Conservation (phyloP, 2,113 vertebrate genomes). For the Theristicus caerulescens region DNA sequence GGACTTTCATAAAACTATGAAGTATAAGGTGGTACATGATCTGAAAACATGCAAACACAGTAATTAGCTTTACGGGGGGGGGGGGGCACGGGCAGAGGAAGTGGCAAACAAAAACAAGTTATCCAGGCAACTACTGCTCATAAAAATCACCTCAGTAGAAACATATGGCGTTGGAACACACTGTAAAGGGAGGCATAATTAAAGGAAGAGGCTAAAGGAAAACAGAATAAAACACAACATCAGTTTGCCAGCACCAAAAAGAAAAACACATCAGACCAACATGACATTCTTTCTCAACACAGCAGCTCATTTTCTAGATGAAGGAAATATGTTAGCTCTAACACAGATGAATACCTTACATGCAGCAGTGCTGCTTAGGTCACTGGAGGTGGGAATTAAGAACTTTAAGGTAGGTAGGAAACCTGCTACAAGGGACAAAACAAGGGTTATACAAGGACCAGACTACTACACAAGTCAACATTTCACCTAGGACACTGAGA, state of each 20-base stretch:
- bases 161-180: not conserved
- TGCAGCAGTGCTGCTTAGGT: not conserved
- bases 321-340: not conserved
- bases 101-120: not conserved
- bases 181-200: not conserved
- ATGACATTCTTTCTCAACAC: not conserved
- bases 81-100: not conserved
- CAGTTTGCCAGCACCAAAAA: not conserved
- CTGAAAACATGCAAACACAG: not conserved
- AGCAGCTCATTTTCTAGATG: not conserved
- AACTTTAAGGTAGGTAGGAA: not conserved
- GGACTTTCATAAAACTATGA: not conserved
- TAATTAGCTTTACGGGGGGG: not conserved
- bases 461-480: not conserved
- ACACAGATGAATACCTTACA: not conserved
- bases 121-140: not conserved
- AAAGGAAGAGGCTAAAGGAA: not conserved
- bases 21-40: not conserved
- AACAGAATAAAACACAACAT: not conserved
- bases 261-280: not conserved
- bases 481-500: not conserved
- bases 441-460: not conserved
- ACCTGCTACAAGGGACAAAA: not conserved
- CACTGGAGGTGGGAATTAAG: not conserved
- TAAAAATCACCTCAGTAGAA: conserved; percentile 4